Evolutionary conservation across 2,797 vertebrate genomes (phyloP).

Genomic region (Platalea minor): DNA sequence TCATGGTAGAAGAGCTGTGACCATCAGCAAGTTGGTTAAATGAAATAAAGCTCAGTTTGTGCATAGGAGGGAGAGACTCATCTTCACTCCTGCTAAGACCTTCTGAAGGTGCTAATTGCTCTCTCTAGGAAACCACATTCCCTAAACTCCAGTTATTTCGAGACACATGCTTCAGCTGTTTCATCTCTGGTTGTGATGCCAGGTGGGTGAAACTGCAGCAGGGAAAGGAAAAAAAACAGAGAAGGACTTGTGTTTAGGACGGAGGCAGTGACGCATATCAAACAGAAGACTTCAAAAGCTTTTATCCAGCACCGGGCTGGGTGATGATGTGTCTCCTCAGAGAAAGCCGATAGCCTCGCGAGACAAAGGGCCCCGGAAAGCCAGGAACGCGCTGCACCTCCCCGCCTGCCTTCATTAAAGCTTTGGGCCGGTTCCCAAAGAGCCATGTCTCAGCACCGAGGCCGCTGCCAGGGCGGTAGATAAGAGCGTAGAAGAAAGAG

Average conservation of each 20-base stretch:
- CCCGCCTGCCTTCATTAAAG: background rate
- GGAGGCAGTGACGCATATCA: slow-evolving; percentile 11
- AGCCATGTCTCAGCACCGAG: background rate
- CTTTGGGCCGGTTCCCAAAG: slow-evolving; percentile 1
- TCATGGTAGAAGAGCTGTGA: background rate
- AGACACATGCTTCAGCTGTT: background rate
- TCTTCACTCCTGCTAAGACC: background rate
- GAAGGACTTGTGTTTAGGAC: background rate
- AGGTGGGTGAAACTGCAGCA: slow-evolving; percentile 17
- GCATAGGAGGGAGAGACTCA: background rate
- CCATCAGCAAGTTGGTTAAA: background rate
- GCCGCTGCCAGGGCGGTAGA: slow-evolving; percentile 23
- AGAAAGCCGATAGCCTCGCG: background rate
- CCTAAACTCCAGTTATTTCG: background rate
- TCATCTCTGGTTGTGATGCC: background rate
- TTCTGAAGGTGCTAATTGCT: background rate
- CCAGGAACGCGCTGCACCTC: background rate
- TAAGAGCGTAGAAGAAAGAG: background rate
- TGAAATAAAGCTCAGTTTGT: background rate
- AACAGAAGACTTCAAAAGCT: slow-evolving; percentile 50
- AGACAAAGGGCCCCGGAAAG: slow-evolving; percentile 8
- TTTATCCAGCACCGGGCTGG: slow-evolving; percentile 8
- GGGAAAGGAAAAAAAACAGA: background rate
- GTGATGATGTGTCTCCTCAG: slow-evolving; percentile 49
- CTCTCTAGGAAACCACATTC: background rate